Percentiles rank a stretch among this genome's conserved stretches.
Evolutionary conservation across 2,113 vertebrate species (phyloP).

Genomic region (Petromus typicus): DNA sequence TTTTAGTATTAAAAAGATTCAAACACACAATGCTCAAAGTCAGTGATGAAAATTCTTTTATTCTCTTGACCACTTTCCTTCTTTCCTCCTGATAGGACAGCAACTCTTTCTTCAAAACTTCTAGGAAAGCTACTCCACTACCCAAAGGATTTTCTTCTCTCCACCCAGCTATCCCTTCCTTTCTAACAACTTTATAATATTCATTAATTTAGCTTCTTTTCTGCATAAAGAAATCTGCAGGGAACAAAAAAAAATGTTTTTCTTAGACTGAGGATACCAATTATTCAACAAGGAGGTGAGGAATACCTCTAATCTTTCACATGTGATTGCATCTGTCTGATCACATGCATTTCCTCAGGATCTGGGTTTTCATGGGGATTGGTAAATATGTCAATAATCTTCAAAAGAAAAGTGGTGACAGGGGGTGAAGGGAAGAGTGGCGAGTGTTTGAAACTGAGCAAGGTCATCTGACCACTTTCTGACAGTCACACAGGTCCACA

Average conservation of each 20-base stretch:
- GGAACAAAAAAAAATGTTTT: background rate
- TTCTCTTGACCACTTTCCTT: background rate
- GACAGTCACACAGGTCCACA: background rate
- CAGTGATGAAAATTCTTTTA: background rate
- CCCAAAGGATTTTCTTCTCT: background rate
- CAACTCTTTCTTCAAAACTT: background rate
- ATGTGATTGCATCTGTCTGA: background rate
- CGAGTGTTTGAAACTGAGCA: background rate
- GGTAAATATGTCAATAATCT: background rate
- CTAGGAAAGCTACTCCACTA: background rate
- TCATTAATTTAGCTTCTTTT: background rate
- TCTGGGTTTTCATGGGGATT: background rate
- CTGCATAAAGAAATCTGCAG: background rate
- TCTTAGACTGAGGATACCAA: background rate
- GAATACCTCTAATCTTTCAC: background rate
- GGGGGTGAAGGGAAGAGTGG: accelerated
- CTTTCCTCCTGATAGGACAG: background rate
- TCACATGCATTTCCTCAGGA: background rate
- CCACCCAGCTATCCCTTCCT: background rate
- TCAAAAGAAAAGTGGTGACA: background rate
- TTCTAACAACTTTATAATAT: background rate
- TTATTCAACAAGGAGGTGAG: background rate
- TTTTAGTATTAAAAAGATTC: background rate
- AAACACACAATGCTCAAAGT: background rate
- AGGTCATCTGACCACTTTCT: conserved; percentile 2